phyloP scores from a whole-genome alignment of 2,113 vertebrate genomes.

The Aythya baeri region DNA sequence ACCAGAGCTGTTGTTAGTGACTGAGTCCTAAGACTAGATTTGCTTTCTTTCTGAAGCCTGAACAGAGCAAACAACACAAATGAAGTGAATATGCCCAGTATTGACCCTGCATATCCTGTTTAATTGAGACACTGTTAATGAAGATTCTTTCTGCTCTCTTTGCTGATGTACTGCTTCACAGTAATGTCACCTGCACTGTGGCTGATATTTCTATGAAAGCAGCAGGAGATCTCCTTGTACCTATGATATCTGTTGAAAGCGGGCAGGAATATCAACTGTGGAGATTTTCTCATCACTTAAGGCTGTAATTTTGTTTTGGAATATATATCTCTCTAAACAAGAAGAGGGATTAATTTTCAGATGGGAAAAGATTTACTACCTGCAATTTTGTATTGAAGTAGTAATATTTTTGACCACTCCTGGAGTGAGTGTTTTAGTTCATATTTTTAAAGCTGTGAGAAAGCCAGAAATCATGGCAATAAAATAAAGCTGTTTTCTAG shows the following conservation, averaged over 20 bases:
- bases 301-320: not conserved
- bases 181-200: not conserved
- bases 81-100: not conserved
- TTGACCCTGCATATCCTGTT: not conserved
- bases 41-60: not conserved
- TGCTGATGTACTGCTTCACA: not conserved
- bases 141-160: not conserved
- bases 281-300: not conserved
- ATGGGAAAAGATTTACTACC: conserved; percentile 31
- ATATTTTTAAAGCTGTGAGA: conserved; percentile 37
- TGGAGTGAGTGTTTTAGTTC: conserved; percentile 5
- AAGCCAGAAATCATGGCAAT: conserved; percentile 28
- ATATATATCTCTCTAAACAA: not conserved
- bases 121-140: not conserved
- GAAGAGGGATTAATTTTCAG: conserved; percentile 25
- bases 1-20: not conserved
- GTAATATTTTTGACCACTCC: conserved; percentile 19
- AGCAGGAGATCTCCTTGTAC: not conserved
- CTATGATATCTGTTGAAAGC: not conserved
- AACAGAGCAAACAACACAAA: not conserved
- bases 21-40: not conserved
- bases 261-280: not conserved
- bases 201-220: not conserved
- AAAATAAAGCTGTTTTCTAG: conserved; percentile 30
- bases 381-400: not conserved